Base-by-base conservation (phyloP, 2,888 invertebrate genomes). In the Lepas anatifera region DNA sequence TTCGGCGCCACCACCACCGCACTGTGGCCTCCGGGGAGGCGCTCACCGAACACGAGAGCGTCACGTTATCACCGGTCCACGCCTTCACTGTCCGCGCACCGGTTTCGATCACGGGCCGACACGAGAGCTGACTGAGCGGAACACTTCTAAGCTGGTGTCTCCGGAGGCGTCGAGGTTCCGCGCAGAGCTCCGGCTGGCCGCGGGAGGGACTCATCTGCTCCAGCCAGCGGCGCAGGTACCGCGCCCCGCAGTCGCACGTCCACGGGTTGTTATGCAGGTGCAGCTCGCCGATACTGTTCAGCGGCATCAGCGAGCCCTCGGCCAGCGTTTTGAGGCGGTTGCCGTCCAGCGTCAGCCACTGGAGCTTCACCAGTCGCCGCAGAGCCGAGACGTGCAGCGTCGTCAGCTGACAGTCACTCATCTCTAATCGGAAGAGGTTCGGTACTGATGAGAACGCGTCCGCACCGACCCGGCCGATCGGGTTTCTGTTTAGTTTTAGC, bases 221-320 rank as follows among this genome's bases (percentile, higher is more conserved):
- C 74, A 77, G 75, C 77, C 77, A 77, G 43, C 74, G 72, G 18
- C 75, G 68, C 7, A 91, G 79, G 0, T 90, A 88, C 69, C 89
- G 82, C 72, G 91, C 78, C 35, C 84, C 84, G 78, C 92, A 92
- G 58, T 89, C 87, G 78, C 91, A 92, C 78, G 90, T 88, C 90
- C 91, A 91, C 0, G 88, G 89, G 80, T 92, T 92, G 72, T 84
- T 85, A n/a, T 88, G 86, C 73, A 92, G 79, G 76, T 89, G 89
- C 72, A 92, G 80, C 22, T 89, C 89, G 77, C 89, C 87, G 68
- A 92, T 80, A 73, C 86, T 87, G 74, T 86, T 82, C 66, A 91
- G 80, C 16, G 86, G 84, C 1, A 87, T 87, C 72, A 92, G 81
- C 25, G 88, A 86, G 18, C 87, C 85, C 50, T 85, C 84, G 18